Percentiles rank a stretch among this genome's conserved stretches.
Evolutionary conservation across 1,140 invertebrate species (phyloP).

Genomic region (Drosophila ficusphila): DNA sequence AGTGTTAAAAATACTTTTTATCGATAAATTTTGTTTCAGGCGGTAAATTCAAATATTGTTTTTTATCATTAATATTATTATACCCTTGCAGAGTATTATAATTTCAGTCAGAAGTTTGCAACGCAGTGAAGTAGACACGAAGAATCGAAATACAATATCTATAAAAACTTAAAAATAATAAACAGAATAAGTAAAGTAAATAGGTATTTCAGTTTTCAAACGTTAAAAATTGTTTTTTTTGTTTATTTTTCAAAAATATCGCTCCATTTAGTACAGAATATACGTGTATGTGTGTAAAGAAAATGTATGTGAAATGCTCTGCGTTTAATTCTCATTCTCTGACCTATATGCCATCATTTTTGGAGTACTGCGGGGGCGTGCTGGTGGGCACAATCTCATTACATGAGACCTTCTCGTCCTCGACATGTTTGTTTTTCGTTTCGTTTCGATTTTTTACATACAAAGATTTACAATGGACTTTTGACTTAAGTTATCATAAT

Average conservation of each 20-base stretch:
- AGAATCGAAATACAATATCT: too few species aligned
- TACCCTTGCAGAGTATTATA: too few species aligned
- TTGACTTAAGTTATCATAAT: constrained; percentile 75
- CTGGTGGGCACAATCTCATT: constrained; percentile 56
- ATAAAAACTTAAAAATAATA: neutral
- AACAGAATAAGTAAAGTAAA: too few species aligned
- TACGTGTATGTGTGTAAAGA: constrained; percentile 60
- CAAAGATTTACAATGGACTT: constrained; percentile 70
- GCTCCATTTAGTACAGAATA: constrained; percentile 67
- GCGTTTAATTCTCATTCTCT: constrained; percentile 64
- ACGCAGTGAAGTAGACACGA: too few species aligned
- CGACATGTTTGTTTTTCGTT: constrained; percentile 34
- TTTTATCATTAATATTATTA: too few species aligned
- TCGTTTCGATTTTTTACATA: constrained; percentile 68
- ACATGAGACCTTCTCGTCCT: constrained; percentile 54
- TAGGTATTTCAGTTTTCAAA: too few species aligned
- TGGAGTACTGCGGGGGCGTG: constrained; percentile 36
- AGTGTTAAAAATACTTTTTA: neutral
- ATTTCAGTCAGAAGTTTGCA: too few species aligned
- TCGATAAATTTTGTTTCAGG: neutral
- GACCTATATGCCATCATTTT: constrained; percentile 32
- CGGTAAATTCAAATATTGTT: neutral
- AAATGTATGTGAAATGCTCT: constrained; percentile 74
- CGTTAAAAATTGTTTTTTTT: constrained; percentile 74
- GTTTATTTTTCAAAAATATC: constrained; percentile 81